phyloP scores from a whole-genome alignment of 1,140 invertebrate species.

The Wasmannia auropunctata region DNA sequence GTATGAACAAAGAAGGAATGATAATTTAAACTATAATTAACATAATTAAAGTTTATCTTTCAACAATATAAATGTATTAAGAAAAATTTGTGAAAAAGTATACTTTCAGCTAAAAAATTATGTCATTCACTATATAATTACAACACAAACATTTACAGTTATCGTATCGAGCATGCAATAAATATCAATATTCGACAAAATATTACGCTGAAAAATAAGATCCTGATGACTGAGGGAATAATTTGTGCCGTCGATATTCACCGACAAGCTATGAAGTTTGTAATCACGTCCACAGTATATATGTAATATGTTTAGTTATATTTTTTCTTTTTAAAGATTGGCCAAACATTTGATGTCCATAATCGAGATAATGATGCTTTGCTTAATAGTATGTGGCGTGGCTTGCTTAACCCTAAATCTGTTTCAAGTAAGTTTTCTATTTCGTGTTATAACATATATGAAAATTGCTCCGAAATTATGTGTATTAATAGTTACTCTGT shows the following conservation, averaged over 20 bases:
- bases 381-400: neutral
- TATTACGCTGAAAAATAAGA: neutral
- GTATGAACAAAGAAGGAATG: neutral
- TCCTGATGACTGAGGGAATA: neutral
- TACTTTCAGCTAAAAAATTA: neutral
- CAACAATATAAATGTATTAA: neutral
- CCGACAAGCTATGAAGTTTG: constrained; percentile 22
- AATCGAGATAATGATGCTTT: neutral
- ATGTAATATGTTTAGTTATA: neutral
- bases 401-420: neutral
- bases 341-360: rapidly evolving
- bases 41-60: neutral
- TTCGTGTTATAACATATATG: neutral
- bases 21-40: neutral
- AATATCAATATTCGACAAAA: neutral
- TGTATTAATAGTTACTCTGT: neutral
- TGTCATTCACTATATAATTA: neutral
- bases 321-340: constrained; percentile 9
- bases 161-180: constrained; percentile 19
- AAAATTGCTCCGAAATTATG: neutral
- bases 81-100: neutral
- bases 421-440: neutral
- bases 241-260: constrained; percentile 8
- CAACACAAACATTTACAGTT: constrained; percentile 1
- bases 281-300: neutral